phyloP scores from a whole-genome alignment of 2,113 vertebrate genomes.

The Alethe diademata region DNA sequence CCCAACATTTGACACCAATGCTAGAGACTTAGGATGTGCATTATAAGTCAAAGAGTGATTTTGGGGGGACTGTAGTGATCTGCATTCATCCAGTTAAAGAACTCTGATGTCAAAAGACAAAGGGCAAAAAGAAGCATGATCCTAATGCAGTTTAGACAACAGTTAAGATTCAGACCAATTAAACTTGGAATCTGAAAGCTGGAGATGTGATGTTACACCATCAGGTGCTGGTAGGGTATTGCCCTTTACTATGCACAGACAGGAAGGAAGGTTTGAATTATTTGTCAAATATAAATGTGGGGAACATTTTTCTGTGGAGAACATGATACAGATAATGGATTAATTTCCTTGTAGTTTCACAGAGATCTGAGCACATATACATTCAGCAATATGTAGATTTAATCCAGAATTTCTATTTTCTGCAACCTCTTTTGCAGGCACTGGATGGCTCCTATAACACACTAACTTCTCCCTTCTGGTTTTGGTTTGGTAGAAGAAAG shows the following conservation, averaged over 20 bases:
- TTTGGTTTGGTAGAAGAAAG: neutral
- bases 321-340: neutral
- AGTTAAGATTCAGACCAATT: neutral
- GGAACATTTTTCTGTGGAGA: neutral
- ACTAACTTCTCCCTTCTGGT: neutral
- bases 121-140: neutral
- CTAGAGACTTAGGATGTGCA: neutral
- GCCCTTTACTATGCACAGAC: neutral
- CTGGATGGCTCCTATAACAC: neutral
- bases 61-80: neutral
- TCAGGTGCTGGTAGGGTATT: neutral
- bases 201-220: neutral
- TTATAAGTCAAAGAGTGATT: neutral
- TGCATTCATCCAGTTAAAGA: neutral
- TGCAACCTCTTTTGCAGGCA: neutral
- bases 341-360: neutral
- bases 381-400: neutral
- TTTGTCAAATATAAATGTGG: neutral
- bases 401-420: neutral
- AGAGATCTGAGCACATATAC: neutral
- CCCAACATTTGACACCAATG: rapidly evolving
- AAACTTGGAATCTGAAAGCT: neutral
- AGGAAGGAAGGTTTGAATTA: neutral
- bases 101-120: neutral
- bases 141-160: neutral